Base-by-base conservation (phyloP, 2,797 vertebrate species). In the Silurus lanzhouensis region DNA sequence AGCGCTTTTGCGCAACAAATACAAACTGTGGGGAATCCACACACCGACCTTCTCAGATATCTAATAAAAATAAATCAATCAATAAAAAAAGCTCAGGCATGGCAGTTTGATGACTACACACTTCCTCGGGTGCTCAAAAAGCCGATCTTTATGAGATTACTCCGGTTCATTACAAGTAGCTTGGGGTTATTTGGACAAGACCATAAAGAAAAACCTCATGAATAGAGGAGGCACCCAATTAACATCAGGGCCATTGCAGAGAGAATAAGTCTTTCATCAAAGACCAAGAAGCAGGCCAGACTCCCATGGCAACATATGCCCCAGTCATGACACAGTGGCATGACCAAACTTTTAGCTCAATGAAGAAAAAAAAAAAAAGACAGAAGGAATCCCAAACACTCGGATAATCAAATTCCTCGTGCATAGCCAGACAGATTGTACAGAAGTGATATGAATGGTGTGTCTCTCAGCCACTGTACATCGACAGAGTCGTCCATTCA, bases 151-250 rank as follows among this genome's bases (percentile, higher is more conserved):
- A 74, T 15, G 48, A 75, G 72, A 27, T 57, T 27, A 57, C 19
- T 13, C 27, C 0, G 12, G 31, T 22, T 78, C 76, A 61, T 0
- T 27, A 78, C 31, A 7, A 61, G 58, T 61, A 79, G 60, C 78
- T 81, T 44, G 1, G 80, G 86, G 87, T 86, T 86, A 85, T 86
- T 79, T 84, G 85, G 46, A 64, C 81, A 87, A 87, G 68, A 68
- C 86, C 46, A 67, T 61, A 57, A 57, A 58, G 58, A 76, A 76
- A 61, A 77, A 25, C 57, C 0, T 58, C 75, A 83, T 81, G 85
- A 86, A 84, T 74, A 19, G 68, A 64, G 52, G 71, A 82, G 85
- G 84, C 17, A 48, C 60, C 44, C 85, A 87, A 87, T 91, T 85
- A 90, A 78, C 83, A 83, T 84, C 55, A 63, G 84, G 87, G 84